These are phyloP conservation scores for Prunella himalayana DNA, from an alignment of 2,113 vertebrate species.

Conservation along the genomic window DNA sequence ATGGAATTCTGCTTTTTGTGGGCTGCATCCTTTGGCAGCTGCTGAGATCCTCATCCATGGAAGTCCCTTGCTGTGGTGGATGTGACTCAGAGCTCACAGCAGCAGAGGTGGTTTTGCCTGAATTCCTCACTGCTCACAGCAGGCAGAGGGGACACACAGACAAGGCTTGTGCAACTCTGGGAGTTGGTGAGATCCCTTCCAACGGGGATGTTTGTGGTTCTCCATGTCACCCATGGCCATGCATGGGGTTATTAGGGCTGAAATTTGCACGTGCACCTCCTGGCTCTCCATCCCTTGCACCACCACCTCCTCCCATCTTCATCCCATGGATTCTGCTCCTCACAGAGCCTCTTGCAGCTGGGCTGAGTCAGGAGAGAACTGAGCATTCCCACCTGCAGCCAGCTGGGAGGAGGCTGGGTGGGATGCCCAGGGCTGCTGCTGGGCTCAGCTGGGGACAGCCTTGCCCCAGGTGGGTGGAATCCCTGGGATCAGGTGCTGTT, in stretches of 20 bases:
- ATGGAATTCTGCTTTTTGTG: neutral
- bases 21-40: neutral
- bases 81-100: neutral
- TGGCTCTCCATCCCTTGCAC: accelerated
- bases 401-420: neutral
- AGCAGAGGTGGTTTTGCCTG: neutral
- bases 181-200: neutral
- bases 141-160: neutral
- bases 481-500: neutral
- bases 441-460: neutral
- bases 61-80: neutral
- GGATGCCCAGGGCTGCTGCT: neutral
- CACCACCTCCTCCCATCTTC: neutral
- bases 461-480: neutral
- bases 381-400: neutral
- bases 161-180: neutral
- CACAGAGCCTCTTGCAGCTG: neutral
- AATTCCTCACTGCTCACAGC: neutral
- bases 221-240: neutral
- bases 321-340: neutral
- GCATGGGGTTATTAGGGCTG: neutral
- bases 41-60: neutral
- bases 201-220: neutral
- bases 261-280: accelerated
- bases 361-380: neutral